Conservation (phyloP, 1,140 invertebrate genomes). For the Lordiphosa collinella region DNA sequence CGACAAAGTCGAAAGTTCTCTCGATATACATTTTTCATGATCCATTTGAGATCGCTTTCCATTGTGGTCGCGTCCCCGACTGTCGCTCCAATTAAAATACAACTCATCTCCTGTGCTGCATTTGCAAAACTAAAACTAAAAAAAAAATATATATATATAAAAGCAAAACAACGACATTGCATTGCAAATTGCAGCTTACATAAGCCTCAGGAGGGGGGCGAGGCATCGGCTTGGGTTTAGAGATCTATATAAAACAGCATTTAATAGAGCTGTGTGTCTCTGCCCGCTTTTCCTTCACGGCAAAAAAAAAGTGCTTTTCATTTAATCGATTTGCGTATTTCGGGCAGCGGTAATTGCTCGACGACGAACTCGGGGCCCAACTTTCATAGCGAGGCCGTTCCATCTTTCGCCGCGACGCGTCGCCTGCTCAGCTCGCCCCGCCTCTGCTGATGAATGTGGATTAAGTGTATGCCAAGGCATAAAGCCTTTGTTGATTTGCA, state of each 20-base stretch:
- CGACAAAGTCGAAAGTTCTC: too few species aligned
- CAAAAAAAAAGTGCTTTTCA: slow-evolving; percentile 40
- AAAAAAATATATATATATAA: neutral
- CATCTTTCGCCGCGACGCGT: neutral
- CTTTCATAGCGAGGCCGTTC: slow-evolving; percentile 58
- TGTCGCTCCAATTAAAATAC: slow-evolving; percentile 68
- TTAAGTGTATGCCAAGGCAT: slow-evolving; percentile 71
- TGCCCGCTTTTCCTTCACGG: slow-evolving; percentile 1
- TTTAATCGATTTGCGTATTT: slow-evolving; percentile 74
- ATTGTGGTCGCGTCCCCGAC: neutral
- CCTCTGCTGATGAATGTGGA: slow-evolving; percentile 56
- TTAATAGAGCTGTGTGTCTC: slow-evolving; percentile 3
- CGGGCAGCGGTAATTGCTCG: slow-evolving; percentile 65
- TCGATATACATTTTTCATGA: too few species aligned
- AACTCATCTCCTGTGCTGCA: slow-evolving; percentile 71
- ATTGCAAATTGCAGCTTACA: slow-evolving; percentile 50
- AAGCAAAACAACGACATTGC: slow-evolving; percentile 20
- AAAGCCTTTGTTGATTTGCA: slow-evolving; percentile 33
- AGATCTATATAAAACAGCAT: slow-evolving; percentile 3
- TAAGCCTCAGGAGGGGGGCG: slow-evolving; percentile 22
- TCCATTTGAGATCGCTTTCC: neutral
- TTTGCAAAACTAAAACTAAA: slow-evolving; percentile 42
- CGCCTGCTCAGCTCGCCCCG: neutral
- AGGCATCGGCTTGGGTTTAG: slow-evolving; percentile 19
- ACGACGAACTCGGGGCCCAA: slow-evolving; percentile 28